These are phyloP conservation scores for Phyto melanocephala DNA, from an alignment of 2,888 invertebrate genomes.

Conservation along the genomic window DNA sequence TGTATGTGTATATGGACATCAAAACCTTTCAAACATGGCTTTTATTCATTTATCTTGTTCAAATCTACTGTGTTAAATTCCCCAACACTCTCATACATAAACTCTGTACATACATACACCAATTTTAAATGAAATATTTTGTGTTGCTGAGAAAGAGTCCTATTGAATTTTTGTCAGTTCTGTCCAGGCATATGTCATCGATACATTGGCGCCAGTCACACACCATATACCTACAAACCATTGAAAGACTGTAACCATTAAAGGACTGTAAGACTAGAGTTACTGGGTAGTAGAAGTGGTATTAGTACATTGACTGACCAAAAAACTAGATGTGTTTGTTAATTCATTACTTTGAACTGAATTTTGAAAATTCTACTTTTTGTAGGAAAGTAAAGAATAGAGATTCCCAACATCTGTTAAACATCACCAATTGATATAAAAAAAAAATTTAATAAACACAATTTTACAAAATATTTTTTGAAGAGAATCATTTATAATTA, in stretches of 20 bases:
- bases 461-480: too few species aligned
- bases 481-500: too few species aligned
- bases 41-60: conserved; percentile 65
- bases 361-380: conserved; percentile 53
- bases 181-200: conserved; percentile 58
- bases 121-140: conserved; percentile 7
- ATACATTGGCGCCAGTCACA: conserved; percentile 61
- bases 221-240: conserved; percentile 1
- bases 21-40: conserved; percentile 64
- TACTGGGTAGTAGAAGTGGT: background rate
- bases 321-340: conserved; percentile 57
- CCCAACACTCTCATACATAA: conserved; percentile 4
- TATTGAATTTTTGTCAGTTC: conserved; percentile 47
- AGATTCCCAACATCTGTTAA: too few species aligned
- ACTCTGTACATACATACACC: background rate
- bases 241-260: too few species aligned
- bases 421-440: too few species aligned
- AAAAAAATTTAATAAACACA: too few species aligned
- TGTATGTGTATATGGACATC: conserved; percentile 5
- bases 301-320: conserved; percentile 27
- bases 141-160: conserved; percentile 23
- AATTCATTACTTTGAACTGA: conserved; percentile 64
- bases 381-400: background rate
- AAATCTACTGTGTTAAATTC: conserved; percentile 57
- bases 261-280: background rate